phyloP scores from a whole-genome alignment of 2,113 vertebrate species.

The Aphelocoma coerulescens region DNA sequence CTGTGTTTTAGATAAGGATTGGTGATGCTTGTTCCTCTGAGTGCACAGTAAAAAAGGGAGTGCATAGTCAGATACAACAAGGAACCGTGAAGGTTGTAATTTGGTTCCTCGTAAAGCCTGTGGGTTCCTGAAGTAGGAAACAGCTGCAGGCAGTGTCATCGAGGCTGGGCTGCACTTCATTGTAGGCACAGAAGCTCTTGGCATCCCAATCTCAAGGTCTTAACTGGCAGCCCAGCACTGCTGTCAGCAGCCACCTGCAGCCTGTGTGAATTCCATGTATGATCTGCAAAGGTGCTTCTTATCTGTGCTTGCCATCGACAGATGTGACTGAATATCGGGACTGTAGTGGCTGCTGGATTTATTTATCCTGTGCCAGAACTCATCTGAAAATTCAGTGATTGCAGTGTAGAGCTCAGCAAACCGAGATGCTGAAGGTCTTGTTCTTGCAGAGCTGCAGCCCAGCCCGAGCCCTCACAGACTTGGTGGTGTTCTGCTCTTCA shows the following conservation, averaged over 20 bases:
- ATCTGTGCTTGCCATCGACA: not conserved
- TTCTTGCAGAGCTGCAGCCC: not conserved
- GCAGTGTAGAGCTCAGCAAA: not conserved
- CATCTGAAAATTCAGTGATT: not conserved
- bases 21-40: not conserved
- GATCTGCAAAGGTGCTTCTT: not conserved
- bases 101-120: not conserved
- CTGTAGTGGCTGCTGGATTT: not conserved
- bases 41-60: not conserved
- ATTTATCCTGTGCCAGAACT: not conserved
- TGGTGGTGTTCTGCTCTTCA: not conserved
- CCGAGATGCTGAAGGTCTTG: not conserved
- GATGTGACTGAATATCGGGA: not conserved
- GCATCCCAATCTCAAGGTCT: not conserved
- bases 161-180: not conserved
- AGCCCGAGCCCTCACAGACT: not conserved
- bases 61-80: not conserved
- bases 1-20: not conserved
- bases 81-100: not conserved
- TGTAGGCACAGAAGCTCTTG: not conserved
- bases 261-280: fast-evolving
- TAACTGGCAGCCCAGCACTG: not conserved
- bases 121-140: not conserved
- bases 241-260: not conserved
- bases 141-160: not conserved